These are phyloP conservation scores for Meloidogyne floridensis DNA, from an alignment of 1,140 invertebrate genomes.

Conservation along the genomic window DNA sequence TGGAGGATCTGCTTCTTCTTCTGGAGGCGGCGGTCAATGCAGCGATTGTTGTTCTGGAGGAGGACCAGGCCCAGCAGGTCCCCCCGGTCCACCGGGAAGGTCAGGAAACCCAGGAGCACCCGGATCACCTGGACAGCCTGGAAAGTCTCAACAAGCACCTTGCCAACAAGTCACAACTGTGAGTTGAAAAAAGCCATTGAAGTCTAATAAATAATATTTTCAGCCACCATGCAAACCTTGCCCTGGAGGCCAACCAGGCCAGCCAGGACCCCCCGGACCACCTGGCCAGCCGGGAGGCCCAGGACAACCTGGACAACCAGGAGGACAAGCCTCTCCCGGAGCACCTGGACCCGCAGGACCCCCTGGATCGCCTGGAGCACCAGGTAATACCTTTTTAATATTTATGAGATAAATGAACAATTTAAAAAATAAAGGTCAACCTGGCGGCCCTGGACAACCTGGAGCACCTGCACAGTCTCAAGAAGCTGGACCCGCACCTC, in stretches of 20 bases:
- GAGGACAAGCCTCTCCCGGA: slow-evolving; percentile 38
- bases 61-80: slow-evolving; percentile 47
- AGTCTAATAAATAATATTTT: not conserved
- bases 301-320: slow-evolving; percentile 52
- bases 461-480: slow-evolving; percentile 50
- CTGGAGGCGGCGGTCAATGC: slow-evolving; percentile 44
- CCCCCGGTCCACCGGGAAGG: slow-evolving; percentile 50
- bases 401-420: too few relatives aligned
- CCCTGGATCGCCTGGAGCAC: slow-evolving; percentile 11
- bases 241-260: slow-evolving; percentile 33
- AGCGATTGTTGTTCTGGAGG: slow-evolving; percentile 53
- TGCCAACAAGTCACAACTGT: slow-evolving; percentile 22
- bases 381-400: not conserved
- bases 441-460: slow-evolving; percentile 33
- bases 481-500: slow-evolving; percentile 17
- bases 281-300: slow-evolving; percentile 41
- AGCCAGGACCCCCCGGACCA: slow-evolving; percentile 13
- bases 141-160: slow-evolving; percentile 23
- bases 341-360: slow-evolving; percentile 5
- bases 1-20: slow-evolving; percentile 40
- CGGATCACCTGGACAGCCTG: slow-evolving; percentile 33
- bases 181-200: not conserved
- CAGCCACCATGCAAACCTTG: slow-evolving; percentile 45
- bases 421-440: not conserved
- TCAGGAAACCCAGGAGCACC: slow-evolving; percentile 57